phyloP scores from a whole-genome alignment of 2,113 vertebrate species.

The Glaucidium brasilianum region DNA sequence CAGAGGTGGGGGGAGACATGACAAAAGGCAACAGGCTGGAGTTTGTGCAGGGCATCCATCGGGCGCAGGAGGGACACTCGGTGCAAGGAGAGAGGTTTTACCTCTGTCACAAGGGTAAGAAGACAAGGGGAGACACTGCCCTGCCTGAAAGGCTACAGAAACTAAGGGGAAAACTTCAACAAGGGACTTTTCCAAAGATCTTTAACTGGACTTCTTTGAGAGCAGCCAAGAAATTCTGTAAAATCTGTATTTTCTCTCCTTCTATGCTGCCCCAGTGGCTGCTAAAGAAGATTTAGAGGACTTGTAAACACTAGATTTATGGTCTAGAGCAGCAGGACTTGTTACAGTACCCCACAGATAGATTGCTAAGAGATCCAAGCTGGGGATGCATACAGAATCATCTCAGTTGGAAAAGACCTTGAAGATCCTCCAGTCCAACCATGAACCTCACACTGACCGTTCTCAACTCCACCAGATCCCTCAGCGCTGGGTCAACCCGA shows the following conservation, averaged over 20 bases:
- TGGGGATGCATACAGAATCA: neutral
- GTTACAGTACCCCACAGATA: neutral
- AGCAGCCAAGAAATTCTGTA: neutral
- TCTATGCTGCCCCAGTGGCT: neutral
- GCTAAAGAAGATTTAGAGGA: neutral
- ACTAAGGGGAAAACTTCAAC: neutral
- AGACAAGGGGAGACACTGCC: neutral
- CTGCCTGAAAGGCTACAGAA: neutral
- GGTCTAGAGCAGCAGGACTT: neutral
- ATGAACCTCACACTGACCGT: no score
- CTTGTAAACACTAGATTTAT: neutral
- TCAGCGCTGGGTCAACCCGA: no score
- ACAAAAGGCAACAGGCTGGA: neutral
- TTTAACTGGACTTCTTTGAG: neutral
- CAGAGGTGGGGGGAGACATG: rapidly evolving
- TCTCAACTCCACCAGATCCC: no score
- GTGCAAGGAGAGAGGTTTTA: neutral
- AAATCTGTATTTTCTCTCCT: neutral
- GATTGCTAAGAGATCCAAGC: neutral
- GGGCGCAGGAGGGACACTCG: rapidly evolving
- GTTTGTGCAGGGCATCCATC: rapidly evolving
- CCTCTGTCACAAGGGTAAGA: rapidly evolving
- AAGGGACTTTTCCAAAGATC: neutral
- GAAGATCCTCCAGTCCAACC: no score
- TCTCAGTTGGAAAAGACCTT: no score